phyloP scores from a whole-genome alignment of 2,888 invertebrate species.

The Marasmarcha lunaedactyla region DNA sequence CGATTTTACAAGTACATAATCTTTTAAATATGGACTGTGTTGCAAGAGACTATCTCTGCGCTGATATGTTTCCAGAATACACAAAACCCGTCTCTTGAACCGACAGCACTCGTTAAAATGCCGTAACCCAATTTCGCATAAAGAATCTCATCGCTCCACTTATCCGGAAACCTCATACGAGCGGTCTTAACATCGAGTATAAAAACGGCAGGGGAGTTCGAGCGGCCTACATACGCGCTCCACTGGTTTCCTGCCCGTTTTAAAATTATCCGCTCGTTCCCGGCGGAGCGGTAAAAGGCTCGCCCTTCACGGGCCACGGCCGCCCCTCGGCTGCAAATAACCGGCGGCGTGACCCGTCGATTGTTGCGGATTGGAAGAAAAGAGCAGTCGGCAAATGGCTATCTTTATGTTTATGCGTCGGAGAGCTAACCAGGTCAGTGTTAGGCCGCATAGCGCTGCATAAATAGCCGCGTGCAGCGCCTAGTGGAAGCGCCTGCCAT shows the following conservation, averaged over 20 bases:
- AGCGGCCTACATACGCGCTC: slow-evolving; percentile 59
- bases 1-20: slow-evolving; percentile 44
- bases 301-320: slow-evolving; percentile 58
- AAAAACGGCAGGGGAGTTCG: slow-evolving; percentile 43
- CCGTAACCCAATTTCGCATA: slow-evolving; percentile 42
- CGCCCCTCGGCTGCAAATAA: slow-evolving; percentile 34
- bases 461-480: slow-evolving; percentile 44
- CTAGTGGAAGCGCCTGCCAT: slow-evolving; percentile 30
- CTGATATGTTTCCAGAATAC: slow-evolving; percentile 26
- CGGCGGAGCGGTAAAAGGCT: slow-evolving; percentile 50
- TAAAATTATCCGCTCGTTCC: slow-evolving; percentile 56
- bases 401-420: slow-evolving; percentile 56
- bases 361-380: slow-evolving; percentile 18
- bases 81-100: slow-evolving; percentile 17
- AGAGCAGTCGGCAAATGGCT: slow-evolving; percentile 26
- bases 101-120: slow-evolving; percentile 30
- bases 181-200: slow-evolving; percentile 43
- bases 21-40: slow-evolving; percentile 15
- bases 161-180: slow-evolving; percentile 48
- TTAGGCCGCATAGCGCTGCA: slow-evolving; percentile 64
- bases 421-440: slow-evolving; percentile 62
- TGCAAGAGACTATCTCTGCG: slow-evolving; percentile 17
- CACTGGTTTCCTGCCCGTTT: slow-evolving; percentile 58
- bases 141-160: slow-evolving; percentile 50
- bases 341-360: slow-evolving; percentile 17